Evolutionary conservation across 2,113 vertebrate genomes (phyloP).

Genomic region (Octodon degus): DNA sequence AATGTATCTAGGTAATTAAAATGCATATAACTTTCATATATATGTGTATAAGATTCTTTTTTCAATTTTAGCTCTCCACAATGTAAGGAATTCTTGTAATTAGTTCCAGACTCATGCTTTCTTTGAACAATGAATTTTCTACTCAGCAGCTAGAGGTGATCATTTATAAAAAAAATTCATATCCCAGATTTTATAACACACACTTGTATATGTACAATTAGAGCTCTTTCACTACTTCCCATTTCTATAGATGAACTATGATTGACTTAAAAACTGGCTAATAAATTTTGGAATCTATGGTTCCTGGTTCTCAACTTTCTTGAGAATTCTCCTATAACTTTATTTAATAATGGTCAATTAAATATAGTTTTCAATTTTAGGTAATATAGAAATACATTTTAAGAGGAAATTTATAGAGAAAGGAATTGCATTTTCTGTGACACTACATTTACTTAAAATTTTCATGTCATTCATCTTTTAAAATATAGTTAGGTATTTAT

Average conservation of each 20-base stretch:
- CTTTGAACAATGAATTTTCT: background rate
- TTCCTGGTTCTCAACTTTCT: background rate
- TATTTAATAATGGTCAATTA: background rate
- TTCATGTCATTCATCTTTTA: background rate
- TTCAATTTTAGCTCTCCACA: background rate
- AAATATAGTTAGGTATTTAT: background rate
- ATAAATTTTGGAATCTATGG: background rate
- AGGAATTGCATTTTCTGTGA: background rate
- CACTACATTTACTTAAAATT: background rate
- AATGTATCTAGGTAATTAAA: background rate
- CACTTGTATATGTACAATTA: background rate
- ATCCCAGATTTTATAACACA: background rate
- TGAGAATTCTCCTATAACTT: background rate
- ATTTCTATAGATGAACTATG: background rate
- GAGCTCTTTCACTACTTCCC: background rate
- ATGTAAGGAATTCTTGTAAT: background rate
- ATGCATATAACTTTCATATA: background rate
- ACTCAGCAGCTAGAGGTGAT: background rate
- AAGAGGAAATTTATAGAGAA: background rate
- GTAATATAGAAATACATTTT: background rate
- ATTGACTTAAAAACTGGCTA: background rate
- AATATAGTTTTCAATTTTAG: background rate
- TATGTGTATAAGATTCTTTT: background rate
- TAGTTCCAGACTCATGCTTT: background rate
- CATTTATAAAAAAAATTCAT: background rate